Percentiles rank a stretch among this genome's conserved stretches.
Evolutionary conservation across 2,888 invertebrate species (phyloP).

Genomic region (Drosophila engyochracea): DNA sequence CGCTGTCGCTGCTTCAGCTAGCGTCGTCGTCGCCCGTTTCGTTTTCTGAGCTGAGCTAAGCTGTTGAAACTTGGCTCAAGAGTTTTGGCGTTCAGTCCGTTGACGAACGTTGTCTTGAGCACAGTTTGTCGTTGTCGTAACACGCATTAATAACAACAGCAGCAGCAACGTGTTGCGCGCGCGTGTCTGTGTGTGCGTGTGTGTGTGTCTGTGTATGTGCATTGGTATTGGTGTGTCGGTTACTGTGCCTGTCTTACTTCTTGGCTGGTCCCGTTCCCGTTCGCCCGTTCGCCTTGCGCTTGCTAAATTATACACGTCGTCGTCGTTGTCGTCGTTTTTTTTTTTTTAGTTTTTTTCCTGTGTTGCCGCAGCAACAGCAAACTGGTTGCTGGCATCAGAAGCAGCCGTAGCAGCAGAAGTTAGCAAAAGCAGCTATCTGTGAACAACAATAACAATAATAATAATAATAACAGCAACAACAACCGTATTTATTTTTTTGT

Average conservation of each 20-base stretch:
- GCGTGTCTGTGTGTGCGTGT: constrained; percentile 27
- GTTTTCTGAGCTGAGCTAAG: constrained; percentile 41
- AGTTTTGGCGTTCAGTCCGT: constrained; percentile 64
- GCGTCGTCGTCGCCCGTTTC: constrained; percentile 28
- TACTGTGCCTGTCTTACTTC: constrained; percentile 65
- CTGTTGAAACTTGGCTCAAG: constrained; percentile 66
- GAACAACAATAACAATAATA: constrained; percentile 29
- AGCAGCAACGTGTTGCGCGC: constrained; percentile 32
- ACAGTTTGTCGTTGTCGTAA: constrained; percentile 49
- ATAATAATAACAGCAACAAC: constrained; percentile 23
- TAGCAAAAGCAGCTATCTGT: constrained; percentile 48
- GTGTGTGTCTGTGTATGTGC: constrained; percentile 21
- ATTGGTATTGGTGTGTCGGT: constrained; percentile 38
- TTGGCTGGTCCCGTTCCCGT: constrained; percentile 54
- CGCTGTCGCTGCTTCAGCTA: constrained; percentile 33
- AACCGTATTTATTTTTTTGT: constrained; percentile 44
- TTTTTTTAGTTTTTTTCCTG: constrained; percentile 62
- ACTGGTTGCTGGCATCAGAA: constrained; percentile 69
- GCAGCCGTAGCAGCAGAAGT: constrained; percentile 40
- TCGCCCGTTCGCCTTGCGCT: constrained; percentile 42
- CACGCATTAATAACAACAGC: constrained; percentile 51
- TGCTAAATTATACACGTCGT: constrained; percentile 60
- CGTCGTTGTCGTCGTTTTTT: constrained; percentile 39
- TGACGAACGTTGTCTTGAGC: constrained; percentile 74
- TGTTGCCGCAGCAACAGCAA: constrained; percentile 57